phyloP scores from a whole-genome alignment of 2,888 invertebrate species.

The Polylopha cassiicola region DNA sequence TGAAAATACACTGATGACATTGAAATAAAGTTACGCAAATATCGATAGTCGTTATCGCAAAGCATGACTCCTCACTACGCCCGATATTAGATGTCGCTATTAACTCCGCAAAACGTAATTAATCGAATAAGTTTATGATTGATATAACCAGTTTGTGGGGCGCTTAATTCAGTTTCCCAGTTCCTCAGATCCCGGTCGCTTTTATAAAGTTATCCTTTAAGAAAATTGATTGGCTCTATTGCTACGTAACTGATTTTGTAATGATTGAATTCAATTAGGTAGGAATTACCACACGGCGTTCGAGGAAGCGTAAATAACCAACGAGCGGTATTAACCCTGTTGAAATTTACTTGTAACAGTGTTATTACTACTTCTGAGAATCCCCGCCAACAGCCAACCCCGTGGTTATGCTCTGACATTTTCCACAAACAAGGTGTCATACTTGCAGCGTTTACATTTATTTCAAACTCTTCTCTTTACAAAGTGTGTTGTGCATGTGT shows the following conservation, averaged over 20 bases:
- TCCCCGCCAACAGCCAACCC: too few relatives aligned
- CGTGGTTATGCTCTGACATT: too few relatives aligned
- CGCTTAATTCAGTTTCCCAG: constrained; percentile 76
- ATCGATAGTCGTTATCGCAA: constrained; percentile 22
- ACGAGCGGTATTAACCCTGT: constrained; percentile 39
- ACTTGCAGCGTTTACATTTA: too few relatives aligned
- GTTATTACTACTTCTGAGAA: constrained; percentile 18
- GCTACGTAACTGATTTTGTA: constrained; percentile 58
- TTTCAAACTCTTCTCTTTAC: too few relatives aligned
- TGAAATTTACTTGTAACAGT: constrained; percentile 19
- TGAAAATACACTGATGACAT: too few relatives aligned
- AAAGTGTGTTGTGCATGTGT: too few relatives aligned
- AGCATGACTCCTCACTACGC: constrained; percentile 42
- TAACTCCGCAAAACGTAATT: constrained; percentile 78
- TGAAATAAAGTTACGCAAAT: constrained; percentile 14
- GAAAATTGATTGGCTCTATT: constrained; percentile 69
- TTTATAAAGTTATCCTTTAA: constrained; percentile 73
- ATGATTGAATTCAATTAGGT: constrained; percentile 56
- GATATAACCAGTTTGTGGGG: constrained; percentile 77
- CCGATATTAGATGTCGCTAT: constrained; percentile 76
- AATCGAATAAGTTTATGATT: constrained; percentile 78
- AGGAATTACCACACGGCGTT: constrained; percentile 25
- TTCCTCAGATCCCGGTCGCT: constrained; percentile 56
- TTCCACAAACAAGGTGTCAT: too few relatives aligned
- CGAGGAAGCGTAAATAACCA: constrained; percentile 44